Evolutionary conservation across 2,113 vertebrate species (phyloP), one percentile per base, ranked within the genome.

Genomic region (Myotis brandtii): DNA sequence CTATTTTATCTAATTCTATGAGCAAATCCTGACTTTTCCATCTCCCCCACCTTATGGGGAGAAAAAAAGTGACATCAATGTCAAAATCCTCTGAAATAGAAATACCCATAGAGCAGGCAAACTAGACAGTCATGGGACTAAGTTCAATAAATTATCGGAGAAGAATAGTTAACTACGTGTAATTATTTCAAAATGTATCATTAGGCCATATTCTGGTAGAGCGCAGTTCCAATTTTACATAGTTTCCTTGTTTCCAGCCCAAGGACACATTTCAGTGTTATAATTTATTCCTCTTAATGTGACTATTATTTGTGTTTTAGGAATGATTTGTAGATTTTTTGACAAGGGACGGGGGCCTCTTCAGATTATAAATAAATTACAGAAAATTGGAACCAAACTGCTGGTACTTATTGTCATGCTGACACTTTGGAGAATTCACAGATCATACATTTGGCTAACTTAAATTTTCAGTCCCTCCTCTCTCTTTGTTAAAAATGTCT

Each of bases 181-280:
- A 95, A 96, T 97, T 96, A 95, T 95, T 96, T 86, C 95, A 95
- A 97, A 94, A 59, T 50, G 40, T 87, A 96, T 96, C 93, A 89
- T 96, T 95, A 97, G 86, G 79, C 77, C 21, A 76, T 95, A 80
- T 84, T 95, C 91, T 88, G 25, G 43, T 94, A 46, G 56, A 43
- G 21, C 62, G 59, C 64, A 40, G 4, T 77, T 90, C 72, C 56
- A 73, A 54, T 92, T 92, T 90, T 77, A 91, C 79, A 92, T 32
- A 83, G 86, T 94, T 96, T 96, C 88, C 83, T 91, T 94, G 43
- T 97, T 94, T 95, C 81, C 70, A 86, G 82, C 46, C 83, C 73
- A 88, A 86, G 82, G 94, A 93, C 64, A 87, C 84, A 96, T 92
- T 94, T 97, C 83, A 89, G 32, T 84, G 50, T 95, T 79, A 91